Percentiles rank a stretch among this genome's conserved stretches.
Conservation (phyloP, 2,888 invertebrate genomes). For the Sycophila texana region DNA sequence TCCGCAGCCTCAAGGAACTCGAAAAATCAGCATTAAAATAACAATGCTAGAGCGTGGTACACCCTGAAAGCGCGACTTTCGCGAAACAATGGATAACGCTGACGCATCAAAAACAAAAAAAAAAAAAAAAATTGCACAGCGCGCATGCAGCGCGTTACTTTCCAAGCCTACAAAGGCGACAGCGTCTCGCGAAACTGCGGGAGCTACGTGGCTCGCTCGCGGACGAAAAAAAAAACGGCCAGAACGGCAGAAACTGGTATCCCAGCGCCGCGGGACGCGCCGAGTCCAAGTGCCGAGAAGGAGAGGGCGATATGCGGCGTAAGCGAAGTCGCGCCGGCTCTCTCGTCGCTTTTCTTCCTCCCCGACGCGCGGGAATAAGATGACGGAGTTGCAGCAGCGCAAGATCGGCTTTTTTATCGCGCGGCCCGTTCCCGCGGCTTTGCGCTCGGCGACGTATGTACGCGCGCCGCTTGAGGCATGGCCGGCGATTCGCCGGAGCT, state of each 20-base stretch:
- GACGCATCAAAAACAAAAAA: neutral
- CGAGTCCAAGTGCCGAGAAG: neutral
- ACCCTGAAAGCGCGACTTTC: no score
- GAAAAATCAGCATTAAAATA: neutral
- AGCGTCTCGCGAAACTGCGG: no score
- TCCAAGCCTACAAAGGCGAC: no score
- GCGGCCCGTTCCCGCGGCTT: no score
- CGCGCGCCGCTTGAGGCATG: neutral
- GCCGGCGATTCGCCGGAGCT: neutral
- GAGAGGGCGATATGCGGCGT: no score
- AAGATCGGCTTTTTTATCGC: slow-evolving; percentile 19
- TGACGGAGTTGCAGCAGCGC: slow-evolving; percentile 7
- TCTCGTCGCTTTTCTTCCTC: neutral
- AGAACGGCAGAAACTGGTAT: neutral
- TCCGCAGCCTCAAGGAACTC: neutral
- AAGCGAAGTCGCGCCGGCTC: neutral
- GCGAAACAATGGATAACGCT: no score
- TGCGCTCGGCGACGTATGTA: neutral
- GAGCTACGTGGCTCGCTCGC: neutral
- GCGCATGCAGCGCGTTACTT: no score
- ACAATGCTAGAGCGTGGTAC: neutral
- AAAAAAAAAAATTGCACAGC: neutral
- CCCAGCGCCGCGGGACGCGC: neutral
- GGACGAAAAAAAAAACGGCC: neutral
- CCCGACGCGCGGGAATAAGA: slow-evolving; percentile 12